These are phyloP conservation scores for Pollimyrus isidori DNA, from an alignment of 2,113 vertebrate genomes.

Conservation along the genomic window DNA sequence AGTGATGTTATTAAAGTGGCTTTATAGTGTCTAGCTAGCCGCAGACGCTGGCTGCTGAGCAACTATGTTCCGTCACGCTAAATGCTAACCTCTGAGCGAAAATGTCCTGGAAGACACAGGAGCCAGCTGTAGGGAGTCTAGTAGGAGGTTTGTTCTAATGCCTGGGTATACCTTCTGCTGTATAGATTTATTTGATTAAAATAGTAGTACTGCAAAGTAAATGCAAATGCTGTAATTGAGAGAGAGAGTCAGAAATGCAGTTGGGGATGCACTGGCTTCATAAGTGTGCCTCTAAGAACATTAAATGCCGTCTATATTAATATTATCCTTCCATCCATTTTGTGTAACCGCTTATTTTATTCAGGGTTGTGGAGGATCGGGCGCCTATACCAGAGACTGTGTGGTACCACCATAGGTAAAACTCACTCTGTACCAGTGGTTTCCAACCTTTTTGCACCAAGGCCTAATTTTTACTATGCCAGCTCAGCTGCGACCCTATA, in stretches of 20 bases:
- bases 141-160: background rate
- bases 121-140: background rate
- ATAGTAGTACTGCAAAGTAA: background rate
- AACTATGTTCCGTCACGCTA: background rate
- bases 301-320: background rate
- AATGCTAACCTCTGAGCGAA: background rate
- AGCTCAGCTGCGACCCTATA: no score
- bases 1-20: background rate
- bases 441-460: no score
- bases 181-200: background rate
- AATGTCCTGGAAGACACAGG: background rate
- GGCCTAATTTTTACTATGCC: no score
- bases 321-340: background rate
- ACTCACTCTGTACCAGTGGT: background rate
- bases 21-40: background rate
- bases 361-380: no score
- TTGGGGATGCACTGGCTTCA: background rate
- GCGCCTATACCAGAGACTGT: no score
- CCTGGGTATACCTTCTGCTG: background rate
- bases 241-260: background rate
- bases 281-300: background rate
- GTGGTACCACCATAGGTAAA: background rate
- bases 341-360: no score
- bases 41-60: background rate
- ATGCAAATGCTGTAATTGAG: background rate